phyloP scores from a whole-genome alignment of 2,113 vertebrate species.

The Gobiocypris rarus region DNA sequence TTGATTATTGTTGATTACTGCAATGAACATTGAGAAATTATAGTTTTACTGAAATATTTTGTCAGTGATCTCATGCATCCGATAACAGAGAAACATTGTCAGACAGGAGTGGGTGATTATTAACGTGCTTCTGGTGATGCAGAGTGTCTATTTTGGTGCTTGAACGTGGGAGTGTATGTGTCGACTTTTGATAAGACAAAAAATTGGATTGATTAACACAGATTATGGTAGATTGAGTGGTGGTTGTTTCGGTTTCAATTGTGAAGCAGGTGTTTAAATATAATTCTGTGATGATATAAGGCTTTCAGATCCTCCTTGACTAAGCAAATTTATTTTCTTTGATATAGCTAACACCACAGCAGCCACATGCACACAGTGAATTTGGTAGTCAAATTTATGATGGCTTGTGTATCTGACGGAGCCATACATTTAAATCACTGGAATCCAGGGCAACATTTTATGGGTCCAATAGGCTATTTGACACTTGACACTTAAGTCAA shows the following conservation, averaged over 20 bases:
- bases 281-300: background rate
- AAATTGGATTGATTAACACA: slow-evolving; percentile 59
- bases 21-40: background rate
- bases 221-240: slow-evolving; percentile 60
- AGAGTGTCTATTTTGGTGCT: slow-evolving; percentile 25
- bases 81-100: background rate
- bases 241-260: slow-evolving; percentile 20
- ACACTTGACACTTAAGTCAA: background rate
- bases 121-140: slow-evolving; percentile 23
- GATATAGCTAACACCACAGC: slow-evolving; percentile 6
- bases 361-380: slow-evolving; percentile 25
- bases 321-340: slow-evolving; percentile 47
- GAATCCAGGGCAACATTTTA: background rate
- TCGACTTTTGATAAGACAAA: slow-evolving; percentile 24
- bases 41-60: background rate
- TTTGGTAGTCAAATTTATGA: slow-evolving; percentile 49
- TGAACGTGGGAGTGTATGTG: background rate
- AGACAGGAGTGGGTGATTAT: background rate
- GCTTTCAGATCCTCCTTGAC: slow-evolving; percentile 11
- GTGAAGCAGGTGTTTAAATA: slow-evolving; percentile 21
- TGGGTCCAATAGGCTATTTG: background rate
- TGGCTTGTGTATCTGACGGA: background rate
- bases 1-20: background rate
- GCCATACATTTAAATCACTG: background rate
- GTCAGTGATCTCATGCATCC: slow-evolving; percentile 13